Percentiles rank a stretch among this genome's conserved stretches.
phyloP scores from a whole-genome alignment of 1,140 invertebrate genomes.

The Scaptomyza pallida region DNA sequence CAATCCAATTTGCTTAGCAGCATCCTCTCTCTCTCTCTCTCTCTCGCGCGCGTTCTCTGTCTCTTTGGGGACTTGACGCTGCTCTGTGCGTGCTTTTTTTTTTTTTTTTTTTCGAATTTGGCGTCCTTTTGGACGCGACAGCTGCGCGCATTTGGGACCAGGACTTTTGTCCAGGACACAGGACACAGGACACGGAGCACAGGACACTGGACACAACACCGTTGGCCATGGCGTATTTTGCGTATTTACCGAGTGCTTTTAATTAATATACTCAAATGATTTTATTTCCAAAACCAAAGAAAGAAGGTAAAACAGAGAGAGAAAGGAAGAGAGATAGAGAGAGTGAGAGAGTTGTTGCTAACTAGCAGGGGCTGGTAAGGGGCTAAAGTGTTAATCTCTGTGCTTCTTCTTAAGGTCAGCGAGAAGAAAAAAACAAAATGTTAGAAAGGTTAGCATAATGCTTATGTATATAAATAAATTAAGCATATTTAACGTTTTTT shows the following conservation, averaged over 20 bases:
- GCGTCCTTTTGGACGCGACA: conserved; percentile 20
- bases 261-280: conserved; percentile 82
- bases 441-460: too few relatives aligned
- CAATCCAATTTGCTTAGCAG: conserved; percentile 46
- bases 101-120: neutral
- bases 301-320: too few relatives aligned
- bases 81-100: neutral
- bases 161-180: neutral
- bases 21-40: neutral
- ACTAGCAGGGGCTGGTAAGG: too few relatives aligned
- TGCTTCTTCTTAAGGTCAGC: too few relatives aligned
- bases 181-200: neutral
- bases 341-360: neutral
- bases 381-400: too few relatives aligned
- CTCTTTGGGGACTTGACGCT: conserved; percentile 15
- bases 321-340: too few relatives aligned
- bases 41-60: too few relatives aligned
- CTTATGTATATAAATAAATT: too few relatives aligned
- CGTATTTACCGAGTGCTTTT: conserved; percentile 72
- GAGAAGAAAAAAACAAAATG: too few relatives aligned
- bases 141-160: conserved; percentile 28
- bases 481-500: too few relatives aligned
- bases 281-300: conserved; percentile 47
- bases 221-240: conserved; percentile 1
- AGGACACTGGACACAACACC: neutral